Conservation (phyloP, 2,888 invertebrate species). For the Mermis nigrescens region DNA sequence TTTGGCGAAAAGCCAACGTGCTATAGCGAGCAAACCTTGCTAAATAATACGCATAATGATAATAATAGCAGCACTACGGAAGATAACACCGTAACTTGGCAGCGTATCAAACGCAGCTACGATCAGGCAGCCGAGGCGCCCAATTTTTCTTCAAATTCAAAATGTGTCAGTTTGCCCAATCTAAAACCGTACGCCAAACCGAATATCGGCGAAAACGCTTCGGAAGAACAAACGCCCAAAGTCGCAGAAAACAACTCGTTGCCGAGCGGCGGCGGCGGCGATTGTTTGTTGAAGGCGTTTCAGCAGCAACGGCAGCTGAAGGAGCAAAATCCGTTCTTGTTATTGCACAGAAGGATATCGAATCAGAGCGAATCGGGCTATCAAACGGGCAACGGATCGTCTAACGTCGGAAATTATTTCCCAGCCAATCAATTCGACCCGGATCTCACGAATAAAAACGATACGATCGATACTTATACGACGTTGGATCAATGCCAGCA, state of each 20-base stretch:
- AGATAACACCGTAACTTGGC: conserved; percentile 27
- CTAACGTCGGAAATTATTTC: neutral
- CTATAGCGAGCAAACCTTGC: no score
- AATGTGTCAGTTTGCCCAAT: conserved; percentile 18
- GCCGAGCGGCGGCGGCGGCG: neutral
- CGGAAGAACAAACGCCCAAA: conserved; percentile 3
- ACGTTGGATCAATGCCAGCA: no score
- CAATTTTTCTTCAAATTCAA: conserved; percentile 10
- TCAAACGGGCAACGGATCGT: neutral
- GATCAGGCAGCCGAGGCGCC: neutral
- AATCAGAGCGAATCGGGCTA: neutral
- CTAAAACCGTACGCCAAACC: conserved; percentile 10
- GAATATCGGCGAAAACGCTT: neutral
- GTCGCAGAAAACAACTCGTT: neutral
- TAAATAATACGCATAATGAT: no score
- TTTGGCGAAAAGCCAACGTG: no score
- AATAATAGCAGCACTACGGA: neutral
- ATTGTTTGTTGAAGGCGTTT: neutral
- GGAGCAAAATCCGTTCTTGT: neutral
- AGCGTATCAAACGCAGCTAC: conserved; percentile 21
- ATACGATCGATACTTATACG: no score
- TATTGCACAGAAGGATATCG: no score
- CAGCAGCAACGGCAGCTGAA: neutral
- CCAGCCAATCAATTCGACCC: neutral
- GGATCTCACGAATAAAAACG: neutral